Conservation (phyloP, 2,888 invertebrate genomes). For the Dryadula phaetusa region DNA sequence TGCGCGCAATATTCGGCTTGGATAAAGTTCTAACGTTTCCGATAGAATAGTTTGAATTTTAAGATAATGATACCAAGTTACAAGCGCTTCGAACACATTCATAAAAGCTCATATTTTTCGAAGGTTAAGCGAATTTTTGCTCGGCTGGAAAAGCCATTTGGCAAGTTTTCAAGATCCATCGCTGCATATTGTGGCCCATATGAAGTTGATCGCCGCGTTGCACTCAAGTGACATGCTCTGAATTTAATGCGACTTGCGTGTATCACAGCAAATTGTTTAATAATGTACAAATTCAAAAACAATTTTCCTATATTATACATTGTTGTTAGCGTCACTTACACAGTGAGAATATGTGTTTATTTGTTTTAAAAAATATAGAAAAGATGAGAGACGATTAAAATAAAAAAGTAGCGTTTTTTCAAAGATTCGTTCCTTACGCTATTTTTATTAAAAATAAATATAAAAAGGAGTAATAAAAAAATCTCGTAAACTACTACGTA, state of each 20-base stretch:
- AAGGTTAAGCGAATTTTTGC: conserved; percentile 44
- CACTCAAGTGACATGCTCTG: conserved; percentile 37
- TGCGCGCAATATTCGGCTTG: not conserved
- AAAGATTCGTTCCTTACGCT: too few relatives aligned
- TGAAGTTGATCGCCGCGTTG: conserved; percentile 41
- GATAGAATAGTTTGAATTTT: not conserved
- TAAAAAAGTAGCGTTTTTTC: too few relatives aligned
- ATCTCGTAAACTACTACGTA: not conserved
- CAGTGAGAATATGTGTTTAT: too few relatives aligned
- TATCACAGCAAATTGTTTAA: conserved; percentile 23
- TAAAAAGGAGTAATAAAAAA: not conserved
- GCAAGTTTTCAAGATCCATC: conserved; percentile 43
- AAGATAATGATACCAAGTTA: conserved; percentile 11
- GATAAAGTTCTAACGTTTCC: not conserved
- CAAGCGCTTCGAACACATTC: conserved; percentile 29
- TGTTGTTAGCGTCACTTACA: too few relatives aligned
- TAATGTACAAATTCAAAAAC: not conserved
- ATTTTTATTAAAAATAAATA: not conserved
- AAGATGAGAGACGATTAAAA: too few relatives aligned
- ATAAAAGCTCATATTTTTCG: conserved; percentile 39
- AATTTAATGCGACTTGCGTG: conserved; percentile 34
- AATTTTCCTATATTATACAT: too few relatives aligned
- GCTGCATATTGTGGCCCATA: conserved; percentile 41
- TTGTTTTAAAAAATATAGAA: too few relatives aligned
- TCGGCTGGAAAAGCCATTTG: conserved; percentile 42